Base-by-base conservation (phyloP, 2,113 vertebrate genomes). In the Petrocephalus zakoni region DNA sequence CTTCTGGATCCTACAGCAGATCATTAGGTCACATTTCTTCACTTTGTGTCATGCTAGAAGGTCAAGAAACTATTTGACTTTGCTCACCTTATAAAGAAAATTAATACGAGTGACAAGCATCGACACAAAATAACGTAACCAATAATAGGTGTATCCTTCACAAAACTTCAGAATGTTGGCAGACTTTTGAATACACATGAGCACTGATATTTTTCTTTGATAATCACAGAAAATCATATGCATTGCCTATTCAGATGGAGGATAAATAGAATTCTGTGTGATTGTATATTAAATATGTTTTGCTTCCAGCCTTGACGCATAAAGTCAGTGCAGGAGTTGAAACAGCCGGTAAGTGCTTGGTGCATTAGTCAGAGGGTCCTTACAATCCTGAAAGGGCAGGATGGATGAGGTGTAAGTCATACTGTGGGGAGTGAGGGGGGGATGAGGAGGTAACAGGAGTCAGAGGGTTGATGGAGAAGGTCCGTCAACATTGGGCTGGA, bases 201-300 rank as follows among this genome's bases (percentile, higher is more conserved):
- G n/a, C 61, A 1, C 10, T 68, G 25, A 78, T 42, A 19, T 42
- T 6, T 17, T 42, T 19, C 34, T 37, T 13, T 78, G 29, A 78
- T 19, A 78, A 78, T 42, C 72, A 78, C 2, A 42, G 34, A 78
- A 78, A 37, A 75, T 75, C 72, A 68, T 1, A 68, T 0, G 61
- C 13, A 49, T 49, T 10, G 46, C 19, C 22, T 83, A 83, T 49
- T 22, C 37, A 83, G 22, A 47, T 83, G 42, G 81, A 83, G 37
- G 81, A 83, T 49, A 47, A 83, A 49, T 47, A 47, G 37, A 83
- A 83, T 42, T 83, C 8, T 47, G 46, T 83, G 46, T 83, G 37
- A 83, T 83, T 83, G 21, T 83, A 83, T 83, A n/a, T 83, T 83
- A 37, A 83, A 19, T 49, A 22, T 47, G 21, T 83, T 83, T 83